Percentiles rank a stretch among this genome's conserved stretches.
phyloP scores from a whole-genome alignment of 2,888 invertebrate genomes.

The Scaptomyza parva region DNA sequence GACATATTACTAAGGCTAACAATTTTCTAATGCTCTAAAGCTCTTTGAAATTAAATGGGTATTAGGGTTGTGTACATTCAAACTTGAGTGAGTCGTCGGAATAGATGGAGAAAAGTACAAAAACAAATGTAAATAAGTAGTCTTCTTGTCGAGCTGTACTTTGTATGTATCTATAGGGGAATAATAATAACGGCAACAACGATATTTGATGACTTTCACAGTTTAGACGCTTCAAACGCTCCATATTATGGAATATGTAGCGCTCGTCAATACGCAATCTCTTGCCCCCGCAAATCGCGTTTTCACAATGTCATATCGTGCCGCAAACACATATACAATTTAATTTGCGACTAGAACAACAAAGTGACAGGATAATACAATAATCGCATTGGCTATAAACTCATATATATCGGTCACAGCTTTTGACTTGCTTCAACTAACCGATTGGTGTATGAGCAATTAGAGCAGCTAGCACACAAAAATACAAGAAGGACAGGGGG shows the following conservation, averaged over 20 bases:
- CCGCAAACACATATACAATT: slow-evolving; percentile 71
- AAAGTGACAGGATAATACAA: slow-evolving; percentile 74
- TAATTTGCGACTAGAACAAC: slow-evolving; percentile 68
- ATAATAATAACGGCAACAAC: slow-evolving; percentile 5
- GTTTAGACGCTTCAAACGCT: slow-evolving; percentile 3
- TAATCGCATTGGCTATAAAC: slow-evolving; percentile 60
- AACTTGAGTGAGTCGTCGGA: slow-evolving; percentile 5
- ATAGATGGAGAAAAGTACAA: background rate
- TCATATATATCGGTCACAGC: slow-evolving; percentile 28
- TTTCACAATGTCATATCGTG: slow-evolving; percentile 41
- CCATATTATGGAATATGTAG: slow-evolving; percentile 36
- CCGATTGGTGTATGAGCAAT: slow-evolving; percentile 27
- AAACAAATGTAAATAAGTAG: slow-evolving; percentile 21
- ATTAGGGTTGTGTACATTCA: slow-evolving; percentile 22
- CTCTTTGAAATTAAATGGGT: slow-evolving; percentile 29
- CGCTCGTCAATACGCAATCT: slow-evolving; percentile 20
- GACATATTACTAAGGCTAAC: slow-evolving; percentile 30
- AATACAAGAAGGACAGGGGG: background rate
- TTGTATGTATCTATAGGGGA: slow-evolving; percentile 2
- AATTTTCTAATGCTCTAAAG: slow-evolving; percentile 32
- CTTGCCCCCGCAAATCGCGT: slow-evolving; percentile 34
- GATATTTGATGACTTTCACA: slow-evolving; percentile 12
- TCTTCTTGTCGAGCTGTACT: background rate
- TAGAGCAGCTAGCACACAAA: slow-evolving; percentile 6
- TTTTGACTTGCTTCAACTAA: slow-evolving; percentile 30